Conservation (phyloP, 2,113 vertebrate species). For the Chionis minor region DNA sequence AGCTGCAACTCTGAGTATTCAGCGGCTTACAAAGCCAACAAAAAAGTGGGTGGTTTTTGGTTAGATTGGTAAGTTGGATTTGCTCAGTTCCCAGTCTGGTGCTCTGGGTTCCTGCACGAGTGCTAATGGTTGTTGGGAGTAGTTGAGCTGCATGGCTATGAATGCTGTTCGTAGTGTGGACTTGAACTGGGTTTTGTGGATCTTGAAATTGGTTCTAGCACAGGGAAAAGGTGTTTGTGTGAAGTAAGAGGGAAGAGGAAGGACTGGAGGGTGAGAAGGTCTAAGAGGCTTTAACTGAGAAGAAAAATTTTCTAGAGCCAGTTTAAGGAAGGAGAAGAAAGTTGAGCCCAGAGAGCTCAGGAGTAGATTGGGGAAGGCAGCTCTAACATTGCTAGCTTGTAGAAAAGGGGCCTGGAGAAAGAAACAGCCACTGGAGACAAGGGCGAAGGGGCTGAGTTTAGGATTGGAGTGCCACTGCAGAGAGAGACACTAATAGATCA, state of each 20-base stretch:
- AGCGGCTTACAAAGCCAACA: not conserved
- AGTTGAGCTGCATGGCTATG: accelerated
- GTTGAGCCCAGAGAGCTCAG: not conserved
- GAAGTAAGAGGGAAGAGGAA: not conserved
- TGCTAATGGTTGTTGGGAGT: not conserved
- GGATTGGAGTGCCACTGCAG: not conserved
- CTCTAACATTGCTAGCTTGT: not conserved
- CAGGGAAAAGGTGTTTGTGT: not conserved
- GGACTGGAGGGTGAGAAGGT: not conserved
- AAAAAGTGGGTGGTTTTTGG: not conserved
- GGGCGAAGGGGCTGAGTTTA: not conserved
- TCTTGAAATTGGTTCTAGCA: not conserved
- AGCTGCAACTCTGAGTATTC: not conserved
- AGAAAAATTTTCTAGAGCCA: not conserved
- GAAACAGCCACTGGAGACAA: not conserved
- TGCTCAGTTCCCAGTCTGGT: not conserved
- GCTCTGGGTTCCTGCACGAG: not conserved
- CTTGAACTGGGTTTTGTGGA: not conserved
- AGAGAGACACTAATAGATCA: not conserved
- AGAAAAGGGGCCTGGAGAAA: not conserved
- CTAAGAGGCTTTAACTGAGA: not conserved
- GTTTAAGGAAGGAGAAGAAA: not conserved
- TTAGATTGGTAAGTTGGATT: not conserved
- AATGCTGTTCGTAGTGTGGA: not conserved
- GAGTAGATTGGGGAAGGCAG: not conserved